Evolutionary conservation across 2,888 invertebrate species (phyloP).

Genomic region (Caenorhabditis sp.): DNA sequence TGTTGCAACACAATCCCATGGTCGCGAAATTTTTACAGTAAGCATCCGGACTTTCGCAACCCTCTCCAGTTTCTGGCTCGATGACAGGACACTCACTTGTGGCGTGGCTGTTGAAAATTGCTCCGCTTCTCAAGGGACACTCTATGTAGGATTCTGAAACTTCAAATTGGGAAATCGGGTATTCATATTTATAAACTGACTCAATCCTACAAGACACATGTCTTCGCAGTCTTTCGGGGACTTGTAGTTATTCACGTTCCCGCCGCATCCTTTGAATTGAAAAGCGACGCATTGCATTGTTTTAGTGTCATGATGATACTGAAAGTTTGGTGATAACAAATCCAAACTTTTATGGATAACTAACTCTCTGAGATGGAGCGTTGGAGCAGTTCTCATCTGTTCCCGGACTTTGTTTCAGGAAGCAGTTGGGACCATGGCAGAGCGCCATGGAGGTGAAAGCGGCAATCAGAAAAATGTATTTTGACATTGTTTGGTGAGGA

Average conservation of each 20-base stretch:
- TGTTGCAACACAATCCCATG: slow-evolving; percentile 42
- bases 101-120: slow-evolving; percentile 23
- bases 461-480: neutral
- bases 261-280: slow-evolving; percentile 37
- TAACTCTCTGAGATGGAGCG: neutral
- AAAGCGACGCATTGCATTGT: slow-evolving; percentile 36
- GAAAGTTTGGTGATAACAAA: neutral
- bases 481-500: neutral
- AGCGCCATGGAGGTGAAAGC: neutral
- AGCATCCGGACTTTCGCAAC: slow-evolving; percentile 33
- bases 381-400: neutral
- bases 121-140: neutral
- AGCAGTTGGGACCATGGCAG: neutral
- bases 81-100: slow-evolving; percentile 16
- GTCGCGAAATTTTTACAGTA: slow-evolving; percentile 26
- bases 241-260: slow-evolving; percentile 40
- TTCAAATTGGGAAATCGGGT: neutral
- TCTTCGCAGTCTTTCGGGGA: slow-evolving; percentile 21
- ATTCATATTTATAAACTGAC: neutral
- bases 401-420: neutral
- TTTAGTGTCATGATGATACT: slow-evolving; percentile 39
- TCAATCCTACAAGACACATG: slow-evolving; percentile 19
- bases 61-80: slow-evolving; percentile 8
- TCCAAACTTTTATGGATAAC: neutral
- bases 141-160: neutral